These are phyloP conservation scores for Philaethria dido DNA, from an alignment of 2,888 invertebrate species.

Conservation along the genomic window DNA sequence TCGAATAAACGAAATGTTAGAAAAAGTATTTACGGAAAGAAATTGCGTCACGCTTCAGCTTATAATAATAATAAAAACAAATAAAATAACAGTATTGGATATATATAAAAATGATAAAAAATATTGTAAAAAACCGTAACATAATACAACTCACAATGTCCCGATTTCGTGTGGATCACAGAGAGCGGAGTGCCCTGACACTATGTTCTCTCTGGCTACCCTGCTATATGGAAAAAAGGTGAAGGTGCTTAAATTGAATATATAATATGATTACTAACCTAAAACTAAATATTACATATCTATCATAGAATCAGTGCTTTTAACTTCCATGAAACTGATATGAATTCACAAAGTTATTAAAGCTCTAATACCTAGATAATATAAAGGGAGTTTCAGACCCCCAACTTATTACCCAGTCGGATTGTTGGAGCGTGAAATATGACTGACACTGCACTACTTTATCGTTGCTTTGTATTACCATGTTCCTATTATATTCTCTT, in stretches of 20 bases:
- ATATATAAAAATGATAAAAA: too few relatives aligned
- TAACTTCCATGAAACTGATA: conserved; percentile 12
- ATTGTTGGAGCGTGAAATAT: conserved; percentile 26
- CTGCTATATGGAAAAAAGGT: too few relatives aligned
- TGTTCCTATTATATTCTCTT: conserved; percentile 19
- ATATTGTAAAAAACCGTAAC: too few relatives aligned
- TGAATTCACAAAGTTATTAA: conserved; percentile 24
- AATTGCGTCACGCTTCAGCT: background rate
- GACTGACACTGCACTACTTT: conserved; percentile 19
- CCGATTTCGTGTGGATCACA: too few relatives aligned
- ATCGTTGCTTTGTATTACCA: conserved; percentile 20
- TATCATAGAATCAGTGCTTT: conserved; percentile 3
- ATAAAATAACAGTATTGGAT: too few relatives aligned
- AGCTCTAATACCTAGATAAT: conserved; percentile 24
- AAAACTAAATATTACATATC: conserved; percentile 4
- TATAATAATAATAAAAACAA: too few relatives aligned
- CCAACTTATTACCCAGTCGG: conserved; percentile 25
- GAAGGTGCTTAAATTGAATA: too few relatives aligned
- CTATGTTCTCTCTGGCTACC: too few relatives aligned
- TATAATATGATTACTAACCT: too few relatives aligned
- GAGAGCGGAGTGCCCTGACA: too few relatives aligned
- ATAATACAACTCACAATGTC: too few relatives aligned
- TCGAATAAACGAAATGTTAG: background rate
- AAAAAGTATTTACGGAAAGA: background rate
- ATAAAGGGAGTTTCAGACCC: conserved; percentile 8